Conservation (phyloP, 1,140 invertebrate species). For the Phymastichus coffea region DNA sequence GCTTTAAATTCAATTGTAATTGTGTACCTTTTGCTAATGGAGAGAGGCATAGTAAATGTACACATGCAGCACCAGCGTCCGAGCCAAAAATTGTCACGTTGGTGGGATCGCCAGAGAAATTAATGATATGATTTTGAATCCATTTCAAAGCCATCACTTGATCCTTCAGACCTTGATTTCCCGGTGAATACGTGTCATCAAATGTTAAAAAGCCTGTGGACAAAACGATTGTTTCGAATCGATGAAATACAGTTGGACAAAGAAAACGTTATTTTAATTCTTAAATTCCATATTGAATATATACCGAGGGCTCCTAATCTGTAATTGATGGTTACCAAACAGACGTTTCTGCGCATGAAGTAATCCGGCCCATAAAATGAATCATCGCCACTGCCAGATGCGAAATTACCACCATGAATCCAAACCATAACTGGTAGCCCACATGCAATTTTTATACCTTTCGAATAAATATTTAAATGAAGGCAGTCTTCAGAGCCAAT, state of each 20-base stretch:
- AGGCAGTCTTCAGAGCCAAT: constrained; percentile 71
- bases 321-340: constrained; percentile 58
- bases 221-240: too few relatives aligned
- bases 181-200: constrained; percentile 33
- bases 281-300: too few relatives aligned
- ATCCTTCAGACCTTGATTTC: constrained; percentile 58
- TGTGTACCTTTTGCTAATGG: constrained; percentile 45
- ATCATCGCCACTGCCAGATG: constrained; percentile 1
- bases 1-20: too few relatives aligned
- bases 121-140: constrained; percentile 60
- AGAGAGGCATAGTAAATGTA: constrained; percentile 50
- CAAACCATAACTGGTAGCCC: constrained; percentile 24
- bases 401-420: constrained; percentile 26
- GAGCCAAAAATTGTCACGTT: constrained; percentile 68
- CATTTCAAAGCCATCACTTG: constrained; percentile 45
- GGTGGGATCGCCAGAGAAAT: constrained; percentile 63
- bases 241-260: too few relatives aligned
- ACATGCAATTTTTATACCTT: background rate
- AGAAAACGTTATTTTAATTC: background rate
- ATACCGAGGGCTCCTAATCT: constrained; percentile 40
- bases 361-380: constrained; percentile 34
- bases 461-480: constrained; percentile 79
- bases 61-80: constrained; percentile 55
- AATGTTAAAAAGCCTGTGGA: constrained; percentile 33
- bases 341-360: constrained; percentile 46